Percentiles rank a stretch among this genome's conserved stretches.
These are phyloP conservation scores for Catostomus latipinnis DNA, from an alignment of 2,797 vertebrate species.

Conservation along the genomic window DNA sequence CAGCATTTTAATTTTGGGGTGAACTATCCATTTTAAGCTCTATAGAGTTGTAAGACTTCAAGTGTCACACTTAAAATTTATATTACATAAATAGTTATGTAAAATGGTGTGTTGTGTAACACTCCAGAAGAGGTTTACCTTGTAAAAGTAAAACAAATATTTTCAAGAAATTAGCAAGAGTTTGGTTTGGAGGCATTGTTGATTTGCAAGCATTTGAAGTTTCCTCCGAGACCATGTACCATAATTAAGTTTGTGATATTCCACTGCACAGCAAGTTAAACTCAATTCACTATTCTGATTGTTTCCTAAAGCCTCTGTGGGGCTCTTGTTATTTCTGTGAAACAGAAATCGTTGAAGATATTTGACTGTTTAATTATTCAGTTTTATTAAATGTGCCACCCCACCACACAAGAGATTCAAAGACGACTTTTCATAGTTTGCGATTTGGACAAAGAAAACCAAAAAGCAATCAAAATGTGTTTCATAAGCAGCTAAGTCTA, in stretches of 20 bases:
- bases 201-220: constrained; percentile 51
- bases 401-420: constrained; percentile 40
- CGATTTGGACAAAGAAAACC: neutral
- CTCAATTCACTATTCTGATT: constrained; percentile 56
- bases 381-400: constrained; percentile 54
- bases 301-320: constrained; percentile 53
- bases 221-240: constrained; percentile 42
- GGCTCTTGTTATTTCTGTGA: constrained; percentile 30
- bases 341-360: constrained; percentile 54
- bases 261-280: constrained; percentile 39
- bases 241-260: constrained; percentile 54
- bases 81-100: constrained; percentile 15
- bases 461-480: constrained; percentile 53
- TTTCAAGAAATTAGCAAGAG: constrained; percentile 37
- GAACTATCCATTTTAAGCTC: neutral
- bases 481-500: constrained; percentile 38
- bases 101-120: constrained; percentile 27
- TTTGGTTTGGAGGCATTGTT: constrained; percentile 47
- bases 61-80: constrained; percentile 9
- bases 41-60: constrained; percentile 7
- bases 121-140: constrained; percentile 32
- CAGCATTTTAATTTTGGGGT: too few species aligned
- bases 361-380: constrained; percentile 56
- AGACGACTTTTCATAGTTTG: constrained; percentile 18
- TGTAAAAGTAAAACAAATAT: constrained; percentile 45